Conservation (phyloP, 2,888 invertebrate genomes). For the Boloria euphrosyne region DNA sequence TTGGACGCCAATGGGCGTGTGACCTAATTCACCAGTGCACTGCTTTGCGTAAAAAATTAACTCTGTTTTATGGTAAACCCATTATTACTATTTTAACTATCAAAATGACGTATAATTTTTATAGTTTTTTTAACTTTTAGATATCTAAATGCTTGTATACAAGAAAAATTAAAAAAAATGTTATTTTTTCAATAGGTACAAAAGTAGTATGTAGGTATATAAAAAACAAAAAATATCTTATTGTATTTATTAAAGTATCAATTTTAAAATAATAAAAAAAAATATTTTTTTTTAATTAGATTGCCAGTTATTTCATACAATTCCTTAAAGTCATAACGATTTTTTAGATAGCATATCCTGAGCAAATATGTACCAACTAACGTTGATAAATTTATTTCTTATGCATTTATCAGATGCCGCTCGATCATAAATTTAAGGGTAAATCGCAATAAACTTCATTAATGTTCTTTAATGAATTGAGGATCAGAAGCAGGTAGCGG, state of each 20-base stretch:
- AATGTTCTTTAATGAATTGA: conserved; percentile 77
- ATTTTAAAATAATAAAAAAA: no score
- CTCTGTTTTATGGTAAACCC: neutral
- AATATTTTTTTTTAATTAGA: no score
- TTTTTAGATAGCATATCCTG: neutral
- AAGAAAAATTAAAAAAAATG: no score
- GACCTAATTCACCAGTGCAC: conserved; percentile 67
- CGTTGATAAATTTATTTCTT: conserved; percentile 49
- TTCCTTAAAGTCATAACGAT: no score
- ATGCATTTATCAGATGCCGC: conserved; percentile 65
- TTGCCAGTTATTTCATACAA: no score
- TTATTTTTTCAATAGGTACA: no score
- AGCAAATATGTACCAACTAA: conserved; percentile 5
- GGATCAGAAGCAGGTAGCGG: conserved; percentile 71
- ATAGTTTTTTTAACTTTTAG: no score
- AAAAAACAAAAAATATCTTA: no score
- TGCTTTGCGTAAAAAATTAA: neutral
- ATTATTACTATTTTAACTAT: neutral
- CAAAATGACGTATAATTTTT: neutral
- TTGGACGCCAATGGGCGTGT: conserved; percentile 73
- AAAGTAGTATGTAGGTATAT: no score
- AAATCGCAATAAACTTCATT: conserved; percentile 68
- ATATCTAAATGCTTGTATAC: no score
- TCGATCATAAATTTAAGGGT: conserved; percentile 62
- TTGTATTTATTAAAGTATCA: no score